Conservation (phyloP, 2,888 invertebrate genomes). For the Hyppa rectilinea region DNA sequence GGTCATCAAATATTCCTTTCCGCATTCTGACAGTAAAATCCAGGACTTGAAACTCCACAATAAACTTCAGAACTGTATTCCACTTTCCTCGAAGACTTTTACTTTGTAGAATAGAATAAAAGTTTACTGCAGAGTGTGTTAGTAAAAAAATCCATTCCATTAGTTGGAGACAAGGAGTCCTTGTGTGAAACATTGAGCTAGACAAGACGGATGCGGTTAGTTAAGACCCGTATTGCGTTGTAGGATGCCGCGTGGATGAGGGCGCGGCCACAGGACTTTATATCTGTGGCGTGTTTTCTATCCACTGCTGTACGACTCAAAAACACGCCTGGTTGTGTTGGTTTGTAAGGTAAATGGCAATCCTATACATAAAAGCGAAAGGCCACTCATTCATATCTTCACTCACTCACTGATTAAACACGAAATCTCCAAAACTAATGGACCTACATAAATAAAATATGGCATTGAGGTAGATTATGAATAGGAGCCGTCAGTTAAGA, state of each 20-base stretch:
- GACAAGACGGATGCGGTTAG: constrained; percentile 83
- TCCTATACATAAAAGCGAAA: no score
- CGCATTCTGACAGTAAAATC: constrained; percentile 5
- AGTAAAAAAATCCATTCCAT: constrained; percentile 57
- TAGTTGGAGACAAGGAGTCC: constrained; percentile 71
- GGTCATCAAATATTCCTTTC: constrained; percentile 10
- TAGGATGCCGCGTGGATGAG: constrained; percentile 51
- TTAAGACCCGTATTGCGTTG: constrained; percentile 79
- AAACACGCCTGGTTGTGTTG: no score
- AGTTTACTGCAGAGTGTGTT: constrained; percentile 34
- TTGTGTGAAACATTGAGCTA: constrained; percentile 74
- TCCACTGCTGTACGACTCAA: no score
- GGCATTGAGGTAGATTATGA: no score
- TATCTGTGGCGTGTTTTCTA: constrained; percentile 14
- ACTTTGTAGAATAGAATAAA: constrained; percentile 38
- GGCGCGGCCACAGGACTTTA: constrained; percentile 52
- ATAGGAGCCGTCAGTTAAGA: no score
- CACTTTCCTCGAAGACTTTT: constrained; percentile 22
- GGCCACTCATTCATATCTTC: no score
- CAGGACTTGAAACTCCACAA: neutral
- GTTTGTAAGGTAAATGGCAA: neutral
- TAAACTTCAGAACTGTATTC: constrained; percentile 16
- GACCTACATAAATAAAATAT: no score
- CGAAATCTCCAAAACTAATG: no score
- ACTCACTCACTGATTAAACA: no score